Evolutionary conservation across 2,797 vertebrate species (phyloP), one percentile per base, ranked within the genome.

Genomic region (Sebastes miniatus): DNA sequence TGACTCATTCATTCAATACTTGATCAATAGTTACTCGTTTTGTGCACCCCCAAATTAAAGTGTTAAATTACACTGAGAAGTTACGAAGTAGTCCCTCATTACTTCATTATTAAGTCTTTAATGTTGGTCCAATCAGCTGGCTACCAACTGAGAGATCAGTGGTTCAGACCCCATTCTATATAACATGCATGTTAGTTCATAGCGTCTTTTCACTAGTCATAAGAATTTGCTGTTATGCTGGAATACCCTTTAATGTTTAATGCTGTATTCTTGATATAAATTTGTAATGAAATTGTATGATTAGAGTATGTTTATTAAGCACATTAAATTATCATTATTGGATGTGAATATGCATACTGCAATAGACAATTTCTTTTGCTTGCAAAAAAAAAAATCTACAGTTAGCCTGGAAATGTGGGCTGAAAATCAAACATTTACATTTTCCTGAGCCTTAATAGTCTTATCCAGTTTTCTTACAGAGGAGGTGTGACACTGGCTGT

Each of bases 401-500:
- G 27, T 14, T 31, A 61, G 39, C n/a, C 4, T 52, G 34, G 2
- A 59, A 80, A 72, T 36, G 25, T 72, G 63, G 47, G 54, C 50
- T 71, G 34, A 71, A 62, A 73, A 65, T 69, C 58, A 69, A 66
- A 50, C 65, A 71, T 83, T 82, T 56, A 47, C 68, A 78, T 89
- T 79, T 80, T 32, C 54, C 57, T 18, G 11, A 61, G 63, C 62
- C 13, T 81, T 86, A 77, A 81, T 71, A 65, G 59, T 20, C 2
- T 68, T 65, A n/a, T 27, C 71, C 36, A 32, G 5, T 64, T 61
- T 64, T 77, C 27, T 50, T 69, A 82, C 52, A 83, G 79, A 77
- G 74, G 83, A 85, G 59, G 83, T 87, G 88, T 82, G 69, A 89
- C 73, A 67, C 62, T 65, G 73, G 66, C 74, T 91, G 85, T 79